phyloP scores from a whole-genome alignment of 2,888 invertebrate species.

The Anoncus sp. region DNA sequence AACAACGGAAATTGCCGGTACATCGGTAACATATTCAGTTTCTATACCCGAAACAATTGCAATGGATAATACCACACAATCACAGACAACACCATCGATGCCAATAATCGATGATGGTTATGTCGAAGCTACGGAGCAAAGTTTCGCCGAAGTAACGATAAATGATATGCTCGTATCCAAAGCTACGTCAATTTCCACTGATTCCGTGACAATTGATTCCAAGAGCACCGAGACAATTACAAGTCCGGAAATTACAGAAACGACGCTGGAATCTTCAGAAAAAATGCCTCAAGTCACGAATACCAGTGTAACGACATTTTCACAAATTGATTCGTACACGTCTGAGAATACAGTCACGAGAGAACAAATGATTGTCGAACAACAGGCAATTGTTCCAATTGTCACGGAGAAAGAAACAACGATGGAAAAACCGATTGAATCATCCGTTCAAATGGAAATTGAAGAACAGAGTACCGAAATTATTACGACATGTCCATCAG shows the following conservation, averaged over 20 bases:
- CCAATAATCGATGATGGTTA: conserved; percentile 81
- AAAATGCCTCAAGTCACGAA: conserved; percentile 24
- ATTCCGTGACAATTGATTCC: neutral
- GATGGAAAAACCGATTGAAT: conserved; percentile 48
- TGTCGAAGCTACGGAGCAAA: conserved; percentile 70
- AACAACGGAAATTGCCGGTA: conserved; percentile 65
- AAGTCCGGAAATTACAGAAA: neutral
- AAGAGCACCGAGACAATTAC: neutral
- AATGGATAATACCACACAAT: conserved; percentile 73
- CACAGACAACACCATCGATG: conserved; percentile 80
- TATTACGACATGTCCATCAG: neutral
- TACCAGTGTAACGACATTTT: neutral
- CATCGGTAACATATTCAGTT: conserved; percentile 75
- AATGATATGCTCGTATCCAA: conserved; percentile 76
- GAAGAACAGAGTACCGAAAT: conserved; percentile 38
- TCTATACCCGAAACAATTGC: conserved; percentile 76
- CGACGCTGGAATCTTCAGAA: conserved; percentile 55
- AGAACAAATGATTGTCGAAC: conserved; percentile 20
- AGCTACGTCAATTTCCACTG: conserved; percentile 56
- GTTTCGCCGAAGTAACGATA: conserved; percentile 72
- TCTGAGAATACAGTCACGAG: neutral
- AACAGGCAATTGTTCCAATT: conserved; percentile 12
- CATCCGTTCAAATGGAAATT: conserved; percentile 62
- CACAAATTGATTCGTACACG: conserved; percentile 16
- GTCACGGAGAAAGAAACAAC: conserved; percentile 46